Conservation (phyloP, 23 tunicate genomes). For the Halocynthia aurantium region DNA sequence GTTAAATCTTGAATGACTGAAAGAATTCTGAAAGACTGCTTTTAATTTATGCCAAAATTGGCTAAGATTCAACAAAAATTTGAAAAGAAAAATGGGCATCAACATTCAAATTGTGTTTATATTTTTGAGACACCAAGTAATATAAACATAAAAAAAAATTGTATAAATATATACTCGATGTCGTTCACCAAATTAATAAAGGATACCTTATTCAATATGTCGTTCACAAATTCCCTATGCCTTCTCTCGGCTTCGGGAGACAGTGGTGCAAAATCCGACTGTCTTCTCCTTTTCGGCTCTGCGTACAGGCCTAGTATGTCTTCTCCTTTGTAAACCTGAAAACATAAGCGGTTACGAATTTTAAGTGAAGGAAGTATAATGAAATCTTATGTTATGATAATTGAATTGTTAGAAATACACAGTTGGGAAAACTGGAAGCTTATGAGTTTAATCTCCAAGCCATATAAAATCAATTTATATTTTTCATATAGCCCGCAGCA, state of each 20-base stretch:
- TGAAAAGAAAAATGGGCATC: too few relatives aligned
- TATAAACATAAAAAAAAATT: background rate
- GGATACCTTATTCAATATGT: background rate
- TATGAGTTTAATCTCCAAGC: background rate
- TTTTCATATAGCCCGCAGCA: background rate
- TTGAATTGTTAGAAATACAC: too few relatives aligned
- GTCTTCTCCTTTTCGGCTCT: slow-evolving; percentile 26
- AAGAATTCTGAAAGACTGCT: too few relatives aligned
- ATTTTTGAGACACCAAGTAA: too few relatives aligned
- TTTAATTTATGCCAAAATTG: too few relatives aligned
- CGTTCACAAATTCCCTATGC: slow-evolving; percentile 68
- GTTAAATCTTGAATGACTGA: too few relatives aligned
- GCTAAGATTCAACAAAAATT: too few relatives aligned
- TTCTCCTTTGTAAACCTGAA: slow-evolving; percentile 50
- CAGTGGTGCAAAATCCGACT: background rate
- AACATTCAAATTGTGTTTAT: too few relatives aligned
- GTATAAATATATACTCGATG: background rate
- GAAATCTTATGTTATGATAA: too few relatives aligned
- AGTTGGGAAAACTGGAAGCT: too few relatives aligned
- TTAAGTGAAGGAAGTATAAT: too few relatives aligned
- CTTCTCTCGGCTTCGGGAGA: slow-evolving; percentile 50
- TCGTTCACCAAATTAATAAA: background rate
- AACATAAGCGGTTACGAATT: background rate
- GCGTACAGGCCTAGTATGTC: slow-evolving; percentile 27
- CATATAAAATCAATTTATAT: background rate